Base-by-base conservation (phyloP, 1,140 invertebrate species). In the Drosophila navojoa region DNA sequence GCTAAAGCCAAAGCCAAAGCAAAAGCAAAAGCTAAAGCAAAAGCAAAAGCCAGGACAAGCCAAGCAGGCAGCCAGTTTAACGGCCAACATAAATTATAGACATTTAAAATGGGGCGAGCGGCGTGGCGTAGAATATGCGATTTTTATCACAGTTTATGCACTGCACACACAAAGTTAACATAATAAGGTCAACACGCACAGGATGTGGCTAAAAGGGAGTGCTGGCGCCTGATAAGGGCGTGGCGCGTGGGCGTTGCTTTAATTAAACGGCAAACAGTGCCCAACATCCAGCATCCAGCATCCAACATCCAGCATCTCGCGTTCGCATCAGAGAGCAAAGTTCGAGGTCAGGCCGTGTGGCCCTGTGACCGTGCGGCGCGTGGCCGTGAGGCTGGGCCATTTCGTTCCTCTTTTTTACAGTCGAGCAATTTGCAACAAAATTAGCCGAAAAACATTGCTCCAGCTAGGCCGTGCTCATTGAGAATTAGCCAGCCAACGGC, bases 81-180 rank as follows among this genome's bases (percentile, higher is more conserved):
- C 47, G 22, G 47, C 16, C 47, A 49, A 49, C 47, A 49, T 49
- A 49, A 49, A 49, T 49, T 49, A 49, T 49, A 22, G 78, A 86
- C 79, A 82, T 86, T 86, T 82, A 78, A 87, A 84, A 85, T 40
- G 55, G 70, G 47, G 22, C 25, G 53, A 59, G 77, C 69, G 73
- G 54, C 53, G 54, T 71, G 64, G 78, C 79, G 71, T 71, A 77
- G 79, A 82, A 86, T 87, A 81, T 82, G 76, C 71, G 79, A 86
- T 87, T 86, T 87, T 86, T 87, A 86, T 85, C 81, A 85, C 82
- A 85, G 81, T 86, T 85, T 85, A 85, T 85, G 81, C 81, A 85
- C 78, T 86, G 84, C 82, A 86, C 82, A 86, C 82, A 86, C 82
- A 87, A 87, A 82, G 82, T 87, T 85, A 87, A 82, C 84, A 86